Percentiles rank a stretch among this genome's conserved stretches.
Evolutionary conservation across 2,797 vertebrate species (phyloP).

Genomic region (Hippoglossus hippoglossus): DNA sequence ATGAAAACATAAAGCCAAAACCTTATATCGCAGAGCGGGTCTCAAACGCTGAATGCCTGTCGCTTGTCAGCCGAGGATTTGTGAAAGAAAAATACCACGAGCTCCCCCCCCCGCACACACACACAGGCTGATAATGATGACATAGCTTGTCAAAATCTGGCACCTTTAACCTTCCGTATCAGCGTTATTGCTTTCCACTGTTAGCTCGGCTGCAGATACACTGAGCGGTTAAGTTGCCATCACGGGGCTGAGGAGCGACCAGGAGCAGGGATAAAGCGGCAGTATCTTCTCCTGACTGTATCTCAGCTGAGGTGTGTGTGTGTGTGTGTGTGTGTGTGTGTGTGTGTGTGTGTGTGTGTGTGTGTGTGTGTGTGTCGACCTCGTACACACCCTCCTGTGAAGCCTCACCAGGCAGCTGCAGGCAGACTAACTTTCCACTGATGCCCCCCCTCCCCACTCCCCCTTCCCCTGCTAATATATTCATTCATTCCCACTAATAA

Average conservation of each 20-base stretch:
- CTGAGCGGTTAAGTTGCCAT: conserved; percentile 66
- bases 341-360: too few species aligned
- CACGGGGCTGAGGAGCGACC: conserved; percentile 53
- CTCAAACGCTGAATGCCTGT: conserved; percentile 24
- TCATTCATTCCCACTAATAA: conserved; percentile 65
- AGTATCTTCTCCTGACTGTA: conserved; percentile 41
- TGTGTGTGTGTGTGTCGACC: neutral
- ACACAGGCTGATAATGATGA: conserved; percentile 71
- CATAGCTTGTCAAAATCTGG: conserved; percentile 70
- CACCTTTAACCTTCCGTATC: conserved; percentile 74
- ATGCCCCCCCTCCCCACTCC: conserved; percentile 10
- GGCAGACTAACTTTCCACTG: conserved; percentile 34
- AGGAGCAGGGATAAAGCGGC: conserved; percentile 49
- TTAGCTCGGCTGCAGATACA: conserved; percentile 52
- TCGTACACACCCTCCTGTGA: too few species aligned
- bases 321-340: conserved; percentile 15
- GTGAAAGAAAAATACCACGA: conserved; percentile 67
- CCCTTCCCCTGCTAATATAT: conserved; percentile 59
- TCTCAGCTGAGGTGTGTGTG: conserved; percentile 11
- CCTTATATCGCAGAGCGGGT: conserved; percentile 53
- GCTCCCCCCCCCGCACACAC: conserved; percentile 41
- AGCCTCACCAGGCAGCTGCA: conserved; percentile 28
- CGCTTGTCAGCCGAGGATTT: conserved; percentile 63
- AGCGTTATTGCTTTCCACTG: conserved; percentile 56
- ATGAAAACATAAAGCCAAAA: conserved; percentile 63